phyloP scores from a whole-genome alignment of 2,113 vertebrate genomes.

The Paramormyrops kingsleyae region DNA sequence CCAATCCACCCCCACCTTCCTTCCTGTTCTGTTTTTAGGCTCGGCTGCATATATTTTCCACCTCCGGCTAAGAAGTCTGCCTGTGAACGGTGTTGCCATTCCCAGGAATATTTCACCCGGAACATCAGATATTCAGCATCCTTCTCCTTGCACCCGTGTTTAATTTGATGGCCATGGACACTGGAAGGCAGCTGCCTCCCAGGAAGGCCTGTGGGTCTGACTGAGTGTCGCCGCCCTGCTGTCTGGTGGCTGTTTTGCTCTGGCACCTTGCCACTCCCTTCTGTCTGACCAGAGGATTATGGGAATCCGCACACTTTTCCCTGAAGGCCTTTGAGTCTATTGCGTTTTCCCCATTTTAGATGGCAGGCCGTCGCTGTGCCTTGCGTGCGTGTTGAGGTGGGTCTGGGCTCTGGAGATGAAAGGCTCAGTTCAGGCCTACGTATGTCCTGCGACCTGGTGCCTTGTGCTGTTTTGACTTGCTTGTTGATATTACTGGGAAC shows the following conservation, averaged over 20 bases:
- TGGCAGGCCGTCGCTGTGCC: neutral
- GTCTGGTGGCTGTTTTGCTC: neutral
- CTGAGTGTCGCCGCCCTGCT: neutral
- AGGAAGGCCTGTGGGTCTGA: neutral
- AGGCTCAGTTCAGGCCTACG: neutral
- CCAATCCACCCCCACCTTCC: constrained; percentile 84
- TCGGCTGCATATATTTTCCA: constrained; percentile 84
- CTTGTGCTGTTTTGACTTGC: neutral
- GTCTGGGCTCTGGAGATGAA: neutral
- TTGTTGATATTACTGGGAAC: neutral
- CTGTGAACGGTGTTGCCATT: constrained; percentile 54
- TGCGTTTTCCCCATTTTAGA: neutral
- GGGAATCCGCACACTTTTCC: neutral
- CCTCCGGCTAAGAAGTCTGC: constrained; percentile 85
- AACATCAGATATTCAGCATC: constrained; percentile 42
- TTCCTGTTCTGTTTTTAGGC: constrained; percentile 98
- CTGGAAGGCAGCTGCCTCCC: neutral
- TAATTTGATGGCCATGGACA: neutral
- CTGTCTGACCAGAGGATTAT: neutral
- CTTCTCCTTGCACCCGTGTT: neutral
- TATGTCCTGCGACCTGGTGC: neutral
- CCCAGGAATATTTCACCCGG: constrained; percentile 39
- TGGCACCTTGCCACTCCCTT: neutral
- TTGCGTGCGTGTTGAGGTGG: neutral
- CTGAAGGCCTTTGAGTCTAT: neutral